Percentiles rank a stretch among this genome's conserved stretches.
These are phyloP conservation scores for Centropyge bicolor DNA, from an alignment of 2,797 vertebrate genomes.

Conservation along the genomic window DNA sequence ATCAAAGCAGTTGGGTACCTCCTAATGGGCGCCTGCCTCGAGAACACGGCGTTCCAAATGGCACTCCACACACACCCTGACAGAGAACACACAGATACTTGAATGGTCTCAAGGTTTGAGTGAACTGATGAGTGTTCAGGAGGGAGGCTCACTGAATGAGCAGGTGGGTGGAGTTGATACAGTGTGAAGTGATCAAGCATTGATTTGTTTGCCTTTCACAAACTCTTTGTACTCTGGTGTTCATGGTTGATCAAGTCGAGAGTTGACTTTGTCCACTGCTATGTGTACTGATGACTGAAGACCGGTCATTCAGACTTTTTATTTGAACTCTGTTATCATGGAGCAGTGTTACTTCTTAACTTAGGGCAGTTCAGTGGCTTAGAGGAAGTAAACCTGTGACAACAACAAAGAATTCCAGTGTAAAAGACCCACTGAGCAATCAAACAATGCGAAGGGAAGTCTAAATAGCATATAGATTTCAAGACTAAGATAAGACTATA, in stretches of 20 bases:
- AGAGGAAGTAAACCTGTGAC: neutral
- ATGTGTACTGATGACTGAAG: neutral
- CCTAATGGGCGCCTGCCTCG: slow-evolving; percentile 18
- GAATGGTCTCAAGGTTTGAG: neutral
- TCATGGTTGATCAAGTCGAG: slow-evolving; percentile 17
- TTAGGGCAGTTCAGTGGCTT: neutral
- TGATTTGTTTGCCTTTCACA: slow-evolving; percentile 54
- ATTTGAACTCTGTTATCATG: slow-evolving; percentile 1
- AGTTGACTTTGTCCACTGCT: slow-evolving; percentile 12
- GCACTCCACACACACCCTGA: neutral
- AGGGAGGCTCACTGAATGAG: slow-evolving; percentile 1
- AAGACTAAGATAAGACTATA: too few relatives aligned
- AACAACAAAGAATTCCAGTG: neutral
- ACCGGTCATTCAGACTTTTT: neutral
- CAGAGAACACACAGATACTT: neutral
- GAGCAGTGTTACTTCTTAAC: neutral
- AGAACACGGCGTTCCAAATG: slow-evolving; percentile 17
- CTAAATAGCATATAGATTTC: neutral
- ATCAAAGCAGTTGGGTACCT: slow-evolving; percentile 34
- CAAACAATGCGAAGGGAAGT: too few relatives aligned
- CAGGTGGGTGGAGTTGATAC: slow-evolving; percentile 13
- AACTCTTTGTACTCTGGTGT: slow-evolving; percentile 30
- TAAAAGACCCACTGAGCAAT: neutral
- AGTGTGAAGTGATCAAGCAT: slow-evolving; percentile 37
- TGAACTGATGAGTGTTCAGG: slow-evolving; percentile 23